Base-by-base conservation (phyloP, 1,140 invertebrate species). In the Samia ricini region DNA sequence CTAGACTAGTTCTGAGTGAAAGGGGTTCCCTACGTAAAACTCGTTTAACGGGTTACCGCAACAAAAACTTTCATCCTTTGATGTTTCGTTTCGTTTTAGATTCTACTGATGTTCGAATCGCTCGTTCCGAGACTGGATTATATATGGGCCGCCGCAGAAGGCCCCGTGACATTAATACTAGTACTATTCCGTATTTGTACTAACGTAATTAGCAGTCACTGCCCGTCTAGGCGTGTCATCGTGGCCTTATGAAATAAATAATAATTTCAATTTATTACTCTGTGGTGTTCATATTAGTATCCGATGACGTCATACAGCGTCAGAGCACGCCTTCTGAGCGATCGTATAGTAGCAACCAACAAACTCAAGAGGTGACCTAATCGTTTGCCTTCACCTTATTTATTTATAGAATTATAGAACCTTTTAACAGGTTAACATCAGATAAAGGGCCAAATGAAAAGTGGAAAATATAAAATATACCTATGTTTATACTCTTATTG, bases 1-100 rank as follows among this genome's bases (percentile, higher is more conserved):
- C 66, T 68, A 24, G 66, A 68, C 64, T 56, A 57, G 74, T 67
- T 80, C 76, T 64, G 76, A 83, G 80, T 78, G 80, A 85, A 85
- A 85, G 79, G 79, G 77, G 68, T 79, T 83, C 79, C 78, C 79
- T 77, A 74, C 74, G 72, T 67, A 70, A 65, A 76, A 76, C 73
- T 74, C 66, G 80, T 77, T 54, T 57, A 73, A 76, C 80, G 62
- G 69, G 77, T 76, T 76, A 55, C 71, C 61, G 70, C 59, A 68
- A 78, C 68, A 50, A n/a, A n/a, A 77, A 75, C 80, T 81, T 75
- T 67, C 71, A 61, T 70, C 58, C 67, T 74, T 71, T 69, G 69
- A 75, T 68, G 58, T 73, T 72, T 75, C 62, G 54, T 63, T 66
- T 64, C 56, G 29, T 67, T 59, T 48, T 29, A 55, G 59, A 61